Base-by-base conservation (phyloP, 2,888 invertebrate genomes). In the Drosophila leonis region DNA sequence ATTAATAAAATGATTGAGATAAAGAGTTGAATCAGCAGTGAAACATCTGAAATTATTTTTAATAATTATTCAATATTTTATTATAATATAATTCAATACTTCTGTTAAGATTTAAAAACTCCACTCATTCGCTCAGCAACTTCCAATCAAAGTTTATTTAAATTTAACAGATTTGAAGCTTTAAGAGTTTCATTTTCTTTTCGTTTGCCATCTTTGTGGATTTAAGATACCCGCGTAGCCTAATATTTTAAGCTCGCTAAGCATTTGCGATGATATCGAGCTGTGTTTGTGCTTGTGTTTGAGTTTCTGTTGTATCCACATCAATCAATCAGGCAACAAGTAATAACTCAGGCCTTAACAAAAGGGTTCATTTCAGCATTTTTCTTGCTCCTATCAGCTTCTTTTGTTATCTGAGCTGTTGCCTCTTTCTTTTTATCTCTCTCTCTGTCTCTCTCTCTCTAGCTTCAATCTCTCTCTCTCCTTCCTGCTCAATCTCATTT, bases 301-400 rank as follows among this genome's bases (percentile, higher is more conserved):
- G 55, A 69, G 65, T 48, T 68, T 48, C 46, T 39, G 68, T 72
- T 88, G 68, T 71, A 80, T 80, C 70, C 66, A 83, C 83, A 80
- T 83, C 82, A 82, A 83, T 83, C 82, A 83, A 85, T 83, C 88
- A 88, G 83, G 82, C 82, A 83, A 83, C 82, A 83, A 83, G 88
- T 83, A 84, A 86, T 82, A 86, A 83, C 87, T 86, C 87, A 82
- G 87, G 65, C 80, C 67, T 81, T 35, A 72, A 75, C 73, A 83
- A 80, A 71, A 75, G 80, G 71, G 71, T 70, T 77, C 76, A 49
- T 55, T 70, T 63, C 49, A 52, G 29, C 65, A 63, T 70, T 70
- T 75, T 66, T 56, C 56, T 55, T 39, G 56, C 27, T 46, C 52
- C 60, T 44, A 59, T 56, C 49, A 49, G 41, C 46, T 41, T 54